Conservation (phyloP, 2,797 vertebrate species). For the Melanotaenia maccullochi region DNA sequence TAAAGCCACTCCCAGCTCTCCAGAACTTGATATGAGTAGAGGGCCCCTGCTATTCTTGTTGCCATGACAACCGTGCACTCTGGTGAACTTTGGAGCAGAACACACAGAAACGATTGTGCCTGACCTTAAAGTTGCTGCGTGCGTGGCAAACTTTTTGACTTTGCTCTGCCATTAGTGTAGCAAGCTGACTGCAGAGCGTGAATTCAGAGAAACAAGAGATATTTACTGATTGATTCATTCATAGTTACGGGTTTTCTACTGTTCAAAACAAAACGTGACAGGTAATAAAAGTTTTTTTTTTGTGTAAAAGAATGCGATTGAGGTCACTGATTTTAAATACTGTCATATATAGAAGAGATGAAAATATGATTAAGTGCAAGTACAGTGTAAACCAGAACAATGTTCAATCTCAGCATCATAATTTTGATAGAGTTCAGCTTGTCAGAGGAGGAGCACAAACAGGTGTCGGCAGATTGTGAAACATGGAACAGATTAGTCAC, state of each 20-base stretch:
- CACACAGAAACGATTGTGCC: slow-evolving; percentile 72
- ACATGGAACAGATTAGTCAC: slow-evolving; percentile 51
- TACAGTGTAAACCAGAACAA: not conserved
- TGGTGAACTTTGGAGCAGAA: slow-evolving; percentile 80
- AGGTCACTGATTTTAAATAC: not conserved
- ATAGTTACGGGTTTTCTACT: not conserved
- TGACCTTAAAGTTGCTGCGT: slow-evolving; percentile 64
- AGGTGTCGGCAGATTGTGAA: slow-evolving; percentile 57
- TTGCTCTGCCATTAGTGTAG: slow-evolving; percentile 21
- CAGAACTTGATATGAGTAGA: slow-evolving; percentile 69
- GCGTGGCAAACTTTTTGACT: slow-evolving; percentile 60
- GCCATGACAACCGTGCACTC: slow-evolving; percentile 72
- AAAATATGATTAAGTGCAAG: not conserved
- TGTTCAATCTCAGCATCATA: slow-evolving; percentile 45
- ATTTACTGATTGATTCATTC: too few relatives aligned
- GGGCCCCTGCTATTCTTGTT: slow-evolving; percentile 64
- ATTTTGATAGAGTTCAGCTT: slow-evolving; percentile 69
- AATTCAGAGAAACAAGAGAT: not conserved
- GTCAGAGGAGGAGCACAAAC: slow-evolving; percentile 50
- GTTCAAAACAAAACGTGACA: not conserved
- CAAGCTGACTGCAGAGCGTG: not conserved
- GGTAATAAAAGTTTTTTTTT: not conserved
- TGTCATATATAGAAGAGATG: not conserved
- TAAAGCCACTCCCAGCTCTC: slow-evolving; percentile 63
- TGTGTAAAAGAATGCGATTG: not conserved